Conservation (phyloP, 1,140 invertebrate species). For the Cecropterus lyciades region DNA sequence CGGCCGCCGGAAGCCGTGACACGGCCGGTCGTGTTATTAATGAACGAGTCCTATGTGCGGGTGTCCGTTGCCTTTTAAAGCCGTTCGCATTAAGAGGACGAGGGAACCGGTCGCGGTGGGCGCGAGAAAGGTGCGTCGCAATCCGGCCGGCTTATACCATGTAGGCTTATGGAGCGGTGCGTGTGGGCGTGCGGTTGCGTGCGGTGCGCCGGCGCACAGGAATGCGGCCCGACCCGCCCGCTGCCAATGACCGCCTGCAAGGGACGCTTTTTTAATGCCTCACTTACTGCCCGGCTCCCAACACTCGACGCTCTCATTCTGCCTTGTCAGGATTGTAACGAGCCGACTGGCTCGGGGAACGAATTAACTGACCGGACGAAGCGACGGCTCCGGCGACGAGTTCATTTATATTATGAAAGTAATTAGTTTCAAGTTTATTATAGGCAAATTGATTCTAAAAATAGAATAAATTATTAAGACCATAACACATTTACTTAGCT, state of each 20-base stretch:
- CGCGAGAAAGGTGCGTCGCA: slow-evolving; percentile 30
- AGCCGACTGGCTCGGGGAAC: slow-evolving; percentile 51
- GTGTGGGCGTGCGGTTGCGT: slow-evolving; percentile 70
- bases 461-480: no score
- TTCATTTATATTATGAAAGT: not conserved
- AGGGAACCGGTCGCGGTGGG: slow-evolving; percentile 22
- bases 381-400: not conserved
- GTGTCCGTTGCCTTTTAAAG: slow-evolving; percentile 46
- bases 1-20: slow-evolving; percentile 74
- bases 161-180: slow-evolving; percentile 49
- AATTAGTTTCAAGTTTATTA: no score
- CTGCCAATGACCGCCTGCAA: slow-evolving; percentile 77
- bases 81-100: slow-evolving; percentile 38
- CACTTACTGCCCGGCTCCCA: slow-evolving; percentile 56
- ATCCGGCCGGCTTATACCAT: slow-evolving; percentile 48
- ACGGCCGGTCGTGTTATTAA: slow-evolving; percentile 74
- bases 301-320: slow-evolving; percentile 28
- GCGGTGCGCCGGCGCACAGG: slow-evolving; percentile 74
- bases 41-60: slow-evolving; percentile 66
- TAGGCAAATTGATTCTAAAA: no score
- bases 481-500: no score
- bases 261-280: slow-evolving; percentile 74
- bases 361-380: slow-evolving; percentile 33
- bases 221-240: slow-evolving; percentile 76
- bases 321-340: slow-evolving; percentile 66